Conservation (phyloP, 2,888 invertebrate genomes). For the Ceratothoa steindachneri region DNA sequence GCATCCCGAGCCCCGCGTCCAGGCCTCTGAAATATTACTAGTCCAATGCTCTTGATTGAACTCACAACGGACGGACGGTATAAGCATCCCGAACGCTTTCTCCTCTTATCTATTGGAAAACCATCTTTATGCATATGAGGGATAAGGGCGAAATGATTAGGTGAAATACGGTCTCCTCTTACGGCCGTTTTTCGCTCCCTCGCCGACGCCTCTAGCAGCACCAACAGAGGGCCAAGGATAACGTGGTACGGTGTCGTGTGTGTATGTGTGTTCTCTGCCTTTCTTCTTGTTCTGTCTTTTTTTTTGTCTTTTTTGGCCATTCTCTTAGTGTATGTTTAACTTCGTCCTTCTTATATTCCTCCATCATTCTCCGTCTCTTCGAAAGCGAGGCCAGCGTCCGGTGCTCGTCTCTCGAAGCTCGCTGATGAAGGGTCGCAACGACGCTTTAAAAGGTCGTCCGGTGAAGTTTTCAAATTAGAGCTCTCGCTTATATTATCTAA, state of each 20-base stretch:
- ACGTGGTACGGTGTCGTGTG: no score
- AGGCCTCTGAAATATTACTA: slow-evolving; percentile 1
- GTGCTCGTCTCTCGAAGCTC: not conserved
- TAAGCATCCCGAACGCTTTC: slow-evolving; percentile 9
- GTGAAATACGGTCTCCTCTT: slow-evolving; percentile 12
- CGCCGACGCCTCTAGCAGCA: not conserved
- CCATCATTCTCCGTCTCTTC: not conserved
- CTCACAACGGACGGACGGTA: slow-evolving; percentile 7
- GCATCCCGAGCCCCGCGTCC: slow-evolving; percentile 11
- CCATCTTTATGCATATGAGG: slow-evolving; percentile 11
- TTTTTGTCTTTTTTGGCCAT: no score
- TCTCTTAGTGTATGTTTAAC: no score
- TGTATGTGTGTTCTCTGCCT: no score
- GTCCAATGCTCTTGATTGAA: slow-evolving; percentile 15
- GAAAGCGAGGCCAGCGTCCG: not conserved
- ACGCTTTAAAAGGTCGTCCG: slow-evolving; percentile 4
- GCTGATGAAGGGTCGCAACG: not conserved
- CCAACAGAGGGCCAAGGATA: not conserved
- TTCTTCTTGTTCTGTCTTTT: no score
- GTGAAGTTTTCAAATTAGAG: slow-evolving; percentile 9
- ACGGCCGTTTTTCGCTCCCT: slow-evolving; percentile 11
- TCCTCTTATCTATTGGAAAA: slow-evolving; percentile 5
- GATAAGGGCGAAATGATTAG: slow-evolving; percentile 13
- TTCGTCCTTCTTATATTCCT: no score
- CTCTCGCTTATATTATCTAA: not conserved